A percentile compares a stretch with the other conserved stretches of the same genome.
Conservation (phyloP, 2,113 vertebrate genomes). For the Macaca nemestrina region DNA sequence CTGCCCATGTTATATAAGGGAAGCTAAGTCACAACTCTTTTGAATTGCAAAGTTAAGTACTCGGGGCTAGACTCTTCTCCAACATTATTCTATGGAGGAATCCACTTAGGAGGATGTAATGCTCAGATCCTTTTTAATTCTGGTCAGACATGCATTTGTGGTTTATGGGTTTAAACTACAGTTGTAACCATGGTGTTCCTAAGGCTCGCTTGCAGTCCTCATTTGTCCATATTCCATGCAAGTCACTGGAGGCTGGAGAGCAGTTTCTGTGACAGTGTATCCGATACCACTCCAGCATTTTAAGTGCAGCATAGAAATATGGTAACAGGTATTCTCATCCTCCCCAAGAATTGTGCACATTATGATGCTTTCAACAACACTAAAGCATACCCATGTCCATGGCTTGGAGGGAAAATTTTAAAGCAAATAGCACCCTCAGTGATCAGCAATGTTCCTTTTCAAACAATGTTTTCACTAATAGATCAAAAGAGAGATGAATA, state of each 20-base stretch:
- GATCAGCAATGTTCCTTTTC: neutral
- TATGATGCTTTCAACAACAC: neutral
- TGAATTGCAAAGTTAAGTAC: slow-evolving; percentile 73
- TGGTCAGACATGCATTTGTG: slow-evolving; percentile 25
- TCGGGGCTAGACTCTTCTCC: slow-evolving; percentile 62
- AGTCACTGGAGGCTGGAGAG: slow-evolving; percentile 51
- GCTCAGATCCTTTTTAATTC: slow-evolving; percentile 57
- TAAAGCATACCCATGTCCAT: neutral
- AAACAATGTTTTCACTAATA: slow-evolving; percentile 24
- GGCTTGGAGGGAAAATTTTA: neutral
- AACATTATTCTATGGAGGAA: slow-evolving; percentile 48
- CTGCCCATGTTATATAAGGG: slow-evolving; percentile 80
- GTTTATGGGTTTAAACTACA: slow-evolving; percentile 68
- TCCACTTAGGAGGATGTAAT: slow-evolving; percentile 46
- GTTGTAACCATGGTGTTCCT: slow-evolving; percentile 53
- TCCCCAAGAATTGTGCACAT: neutral
- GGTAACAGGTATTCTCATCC: neutral
- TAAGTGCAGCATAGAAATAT: neutral
- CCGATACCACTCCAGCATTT: slow-evolving; percentile 3
- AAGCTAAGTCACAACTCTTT: slow-evolving; percentile 76
- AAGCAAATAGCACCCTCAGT: neutral
- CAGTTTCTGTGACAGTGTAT: slow-evolving; percentile 46
- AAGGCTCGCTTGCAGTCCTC: slow-evolving; percentile 57
- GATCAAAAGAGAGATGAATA: slow-evolving; percentile 49
- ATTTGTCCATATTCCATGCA: neutral